Conservation (phyloP, 2,888 invertebrate genomes). For the Latrodectus elegans region DNA sequence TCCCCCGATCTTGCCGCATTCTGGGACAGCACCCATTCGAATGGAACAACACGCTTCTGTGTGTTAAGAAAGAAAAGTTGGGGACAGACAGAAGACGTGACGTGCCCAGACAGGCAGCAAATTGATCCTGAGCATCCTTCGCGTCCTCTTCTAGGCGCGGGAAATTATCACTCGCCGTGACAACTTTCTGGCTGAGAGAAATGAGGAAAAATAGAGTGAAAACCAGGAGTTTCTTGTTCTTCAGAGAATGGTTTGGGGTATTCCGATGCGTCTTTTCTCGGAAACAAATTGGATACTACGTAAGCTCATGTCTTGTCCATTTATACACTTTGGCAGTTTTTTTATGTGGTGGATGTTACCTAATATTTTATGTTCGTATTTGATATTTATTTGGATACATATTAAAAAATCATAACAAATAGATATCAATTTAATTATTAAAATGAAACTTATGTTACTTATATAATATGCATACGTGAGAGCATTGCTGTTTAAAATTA, state of each 20-base stretch:
- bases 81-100: constrained; percentile 28
- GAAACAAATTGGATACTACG: no score
- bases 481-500: no score
- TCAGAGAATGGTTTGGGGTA: constrained; percentile 28
- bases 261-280: neutral
- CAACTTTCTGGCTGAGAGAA: constrained; percentile 31
- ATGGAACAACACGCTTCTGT: constrained; percentile 5
- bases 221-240: neutral
- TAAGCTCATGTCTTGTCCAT: no score
- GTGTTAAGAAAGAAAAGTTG: neutral
- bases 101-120: constrained; percentile 61
- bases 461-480: no score
- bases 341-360: no score
- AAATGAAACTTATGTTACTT: no score
- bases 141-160: constrained; percentile 15
- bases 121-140: constrained; percentile 59
- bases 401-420: no score
- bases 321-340: no score
- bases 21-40: neutral
- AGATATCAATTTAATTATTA: no score
- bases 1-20: neutral
- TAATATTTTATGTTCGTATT: no score
- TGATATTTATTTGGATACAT: no score
- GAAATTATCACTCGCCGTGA: constrained; percentile 63
- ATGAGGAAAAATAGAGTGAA: constrained; percentile 3